Evolutionary conservation across 2,888 invertebrate species (phyloP).

Genomic region (Sepioteuthis lessoniana): DNA sequence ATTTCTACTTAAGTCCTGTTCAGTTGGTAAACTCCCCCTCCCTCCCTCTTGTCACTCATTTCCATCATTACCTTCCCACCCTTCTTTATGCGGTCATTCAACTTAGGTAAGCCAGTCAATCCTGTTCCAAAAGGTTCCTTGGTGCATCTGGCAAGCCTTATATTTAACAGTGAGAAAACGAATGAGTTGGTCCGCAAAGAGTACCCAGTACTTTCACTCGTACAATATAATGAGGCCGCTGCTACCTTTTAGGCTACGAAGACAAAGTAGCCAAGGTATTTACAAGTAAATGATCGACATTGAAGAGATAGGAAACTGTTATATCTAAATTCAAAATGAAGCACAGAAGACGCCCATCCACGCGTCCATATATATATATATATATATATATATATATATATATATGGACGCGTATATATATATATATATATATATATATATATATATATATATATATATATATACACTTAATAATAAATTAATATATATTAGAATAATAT

Average conservation of each 20-base stretch:
- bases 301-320: neutral
- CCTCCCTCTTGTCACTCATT: neutral
- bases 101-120: neutral
- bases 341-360: neutral
- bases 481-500: too few relatives aligned
- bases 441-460: too few relatives aligned
- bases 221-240: neutral
- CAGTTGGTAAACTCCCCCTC: too few relatives aligned
- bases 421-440: too few relatives aligned
- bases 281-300: neutral
- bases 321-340: neutral
- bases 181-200: neutral
- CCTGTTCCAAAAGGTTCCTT: constrained; percentile 2
- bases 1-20: too few relatives aligned
- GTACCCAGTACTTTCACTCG: neutral
- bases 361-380: neutral
- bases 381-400: too few relatives aligned
- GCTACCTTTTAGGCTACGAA: neutral
- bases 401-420: too few relatives aligned
- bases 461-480: too few relatives aligned
- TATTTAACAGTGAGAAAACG: neutral
- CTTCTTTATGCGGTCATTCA: too few relatives aligned
- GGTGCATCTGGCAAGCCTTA: neutral
- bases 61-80: neutral
- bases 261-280: neutral